Evolutionary conservation across 2,888 invertebrate species (phyloP), one percentile per base, ranked within the genome.

Genomic region (Drosophila atroscutellata): DNA sequence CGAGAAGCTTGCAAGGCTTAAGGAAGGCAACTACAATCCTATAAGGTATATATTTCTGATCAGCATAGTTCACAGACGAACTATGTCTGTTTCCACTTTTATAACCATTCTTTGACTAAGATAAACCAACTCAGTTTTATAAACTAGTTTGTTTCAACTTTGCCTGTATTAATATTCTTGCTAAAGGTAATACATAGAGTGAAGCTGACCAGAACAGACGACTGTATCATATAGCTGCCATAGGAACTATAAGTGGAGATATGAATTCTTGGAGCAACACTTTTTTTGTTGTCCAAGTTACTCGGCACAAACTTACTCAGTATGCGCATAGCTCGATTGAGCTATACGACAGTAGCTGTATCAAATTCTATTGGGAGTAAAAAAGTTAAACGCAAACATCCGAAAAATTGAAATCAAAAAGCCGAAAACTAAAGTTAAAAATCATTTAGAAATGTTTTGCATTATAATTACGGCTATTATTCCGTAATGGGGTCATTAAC

Each of bases 391-490:
- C n/a, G n/a, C n/a, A n/a, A n/a, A n/a, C n/a, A n/a, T n/a, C n/a
- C n/a, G n/a, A n/a, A n/a, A 24, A 62, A 26, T 47, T 49, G 20
- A 36, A 26, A 47, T 45, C 15, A 45, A 9, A 30, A 8, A 11
- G 18, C 26, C 32, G 30, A 39, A 70, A 65, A 65, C 39, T 66
- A 67, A 61, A 65, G 47, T 65, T 72, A 34, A 51, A 63, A 71
- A 73, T 66, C 83, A 83, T 80, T 86, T 77, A 70, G 62, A 86
- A 81, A 71, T 78, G 86, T 89, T 83, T 79, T 85, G 78, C 72
- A 75, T 81, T 81, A 89, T 85, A 89, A 85, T 85, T 84, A 71
- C 76, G 58, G 84, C 59, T 69, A 82, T 87, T 82, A 89, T 89
- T 87, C 82, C 67, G 50, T 49, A 77, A 60, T 61, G 81, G 77